phyloP scores from a whole-genome alignment of 1,140 invertebrate genomes.

The Riptortus pedestris region DNA sequence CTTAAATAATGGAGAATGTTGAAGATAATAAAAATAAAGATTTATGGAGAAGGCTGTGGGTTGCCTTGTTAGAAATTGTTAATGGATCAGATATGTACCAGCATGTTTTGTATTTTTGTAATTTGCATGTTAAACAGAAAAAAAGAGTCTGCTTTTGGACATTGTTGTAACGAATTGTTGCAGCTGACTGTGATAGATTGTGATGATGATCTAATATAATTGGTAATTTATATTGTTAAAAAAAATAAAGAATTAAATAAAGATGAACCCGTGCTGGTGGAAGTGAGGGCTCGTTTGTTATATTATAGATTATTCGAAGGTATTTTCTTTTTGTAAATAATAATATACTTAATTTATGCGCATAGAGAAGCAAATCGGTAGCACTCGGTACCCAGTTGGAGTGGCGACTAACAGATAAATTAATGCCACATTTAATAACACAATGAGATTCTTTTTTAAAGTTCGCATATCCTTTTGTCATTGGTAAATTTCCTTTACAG shows the following conservation, averaged over 20 bases:
- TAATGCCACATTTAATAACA: neutral
- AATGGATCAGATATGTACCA: constrained; percentile 5
- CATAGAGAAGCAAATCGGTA: constrained; percentile 11
- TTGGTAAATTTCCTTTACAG: too few species aligned
- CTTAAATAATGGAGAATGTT: neutral
- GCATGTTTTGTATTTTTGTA: constrained; percentile 31
- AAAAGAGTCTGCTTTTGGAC: constrained; percentile 18
- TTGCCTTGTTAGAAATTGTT: constrained; percentile 27
- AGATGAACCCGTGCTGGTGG: neutral
- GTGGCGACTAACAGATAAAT: neutral
- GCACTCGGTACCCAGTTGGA: constrained; percentile 10
- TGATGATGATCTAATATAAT: constrained; percentile 29
- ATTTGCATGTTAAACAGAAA: constrained; percentile 7
- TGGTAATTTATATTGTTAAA: constrained; percentile 26
- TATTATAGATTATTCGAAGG: constrained; percentile 7
- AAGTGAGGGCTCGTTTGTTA: neutral
- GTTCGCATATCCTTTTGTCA: too few species aligned
- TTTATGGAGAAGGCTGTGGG: constrained; percentile 26
- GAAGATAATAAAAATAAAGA: neutral
- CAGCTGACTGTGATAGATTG: constrained; percentile 31
- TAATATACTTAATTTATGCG: constrained; percentile 10
- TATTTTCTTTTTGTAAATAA: constrained; percentile 12
- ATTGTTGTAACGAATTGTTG: constrained; percentile 25
- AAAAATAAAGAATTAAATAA: constrained; percentile 5
- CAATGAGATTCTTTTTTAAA: too few species aligned